Percentiles rank a stretch among this genome's conserved stretches.
These are phyloP conservation scores for Bradypodion ventrale DNA, from an alignment of 2,797 vertebrate species.

Conservation along the genomic window DNA sequence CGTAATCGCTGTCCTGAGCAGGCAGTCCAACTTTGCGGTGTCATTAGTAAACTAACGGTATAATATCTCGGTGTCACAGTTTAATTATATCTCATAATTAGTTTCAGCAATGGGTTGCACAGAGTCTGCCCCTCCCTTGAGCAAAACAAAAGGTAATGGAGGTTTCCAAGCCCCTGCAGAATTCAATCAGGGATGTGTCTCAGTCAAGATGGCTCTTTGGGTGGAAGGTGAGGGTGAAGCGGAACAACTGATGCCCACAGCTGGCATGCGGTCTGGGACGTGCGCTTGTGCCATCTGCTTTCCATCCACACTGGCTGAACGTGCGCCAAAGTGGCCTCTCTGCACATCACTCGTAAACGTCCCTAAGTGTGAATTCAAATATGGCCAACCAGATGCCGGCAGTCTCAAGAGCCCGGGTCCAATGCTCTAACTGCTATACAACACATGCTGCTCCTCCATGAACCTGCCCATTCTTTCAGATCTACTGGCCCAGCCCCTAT, in stretches of 20 bases:
- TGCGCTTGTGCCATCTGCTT: too few species aligned
- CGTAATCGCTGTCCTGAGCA: constrained; percentile 96
- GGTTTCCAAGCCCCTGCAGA: constrained; percentile 82
- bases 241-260: not conserved
- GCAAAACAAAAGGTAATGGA: constrained; percentile 85
- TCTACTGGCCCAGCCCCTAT: too few species aligned
- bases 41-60: constrained; percentile 89
- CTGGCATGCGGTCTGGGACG: too few species aligned
- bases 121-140: constrained; percentile 87
- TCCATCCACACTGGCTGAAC: not conserved
- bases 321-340: not conserved
- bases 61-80: constrained; percentile 86
- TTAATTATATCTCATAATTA: constrained; percentile 99
- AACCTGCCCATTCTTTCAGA: too few species aligned
- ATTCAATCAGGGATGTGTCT: constrained; percentile 76
- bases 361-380: too few species aligned
- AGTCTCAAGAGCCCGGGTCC: too few species aligned
- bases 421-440: too few species aligned
- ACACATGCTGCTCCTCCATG: too few species aligned
- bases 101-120: constrained; percentile 95
- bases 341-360: not conserved
- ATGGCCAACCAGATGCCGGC: too few species aligned
- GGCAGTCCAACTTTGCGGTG: constrained; percentile 88
- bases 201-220: constrained; percentile 76
- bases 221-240: constrained; percentile 74